Base-by-base conservation (phyloP, 2,113 vertebrate genomes). In the Perca flavescens region DNA sequence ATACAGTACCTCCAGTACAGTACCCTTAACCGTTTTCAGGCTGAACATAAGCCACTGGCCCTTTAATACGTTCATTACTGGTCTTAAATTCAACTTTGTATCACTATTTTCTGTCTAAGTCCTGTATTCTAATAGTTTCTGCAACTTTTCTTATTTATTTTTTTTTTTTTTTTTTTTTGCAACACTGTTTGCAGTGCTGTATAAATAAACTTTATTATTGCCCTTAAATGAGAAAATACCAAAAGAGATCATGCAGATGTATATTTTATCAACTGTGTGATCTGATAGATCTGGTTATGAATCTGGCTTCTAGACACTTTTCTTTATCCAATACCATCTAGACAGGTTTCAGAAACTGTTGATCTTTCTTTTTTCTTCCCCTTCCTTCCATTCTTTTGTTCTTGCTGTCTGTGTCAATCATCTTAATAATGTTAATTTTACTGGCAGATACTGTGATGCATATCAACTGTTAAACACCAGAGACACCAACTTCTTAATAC, bases 231-330 rank as follows among this genome's bases (percentile, higher is more conserved):
- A 52, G 2, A 52, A 19, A 52, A 19, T 50, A 52, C 17, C 19
- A 52, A 52, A 17, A 52, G 43, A 67, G 28, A 85, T 77, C 53
- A 47, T 47, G 4, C 57, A 49, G 57, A n/a, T 63, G 25, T 54
- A 74, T 25, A 58, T 73, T 36, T 34, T 46, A 63, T 82, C 15
- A 74, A 34, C 6, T 58, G 16, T 47, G n/a, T 67, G 75, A 49
- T 83, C 52, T 56, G 34, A 71, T 40, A 71, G 9, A 75, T 71
- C 13, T 71, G 46, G 6, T 9, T 47, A 61, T 58, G 19, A 64
- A 70, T 60, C 19, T 36, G 21, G 34, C 60, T 58, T 75, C 52
- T 14, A 40, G 16, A 69, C 53, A 52, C 17, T 11, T 75, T 34
- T 49, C 17, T 75, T 61, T 71, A 53, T 79, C 31, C 22, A 53